Base-by-base conservation (phyloP, 2,797 vertebrate genomes). In the Distichodus sexfasciatus region DNA sequence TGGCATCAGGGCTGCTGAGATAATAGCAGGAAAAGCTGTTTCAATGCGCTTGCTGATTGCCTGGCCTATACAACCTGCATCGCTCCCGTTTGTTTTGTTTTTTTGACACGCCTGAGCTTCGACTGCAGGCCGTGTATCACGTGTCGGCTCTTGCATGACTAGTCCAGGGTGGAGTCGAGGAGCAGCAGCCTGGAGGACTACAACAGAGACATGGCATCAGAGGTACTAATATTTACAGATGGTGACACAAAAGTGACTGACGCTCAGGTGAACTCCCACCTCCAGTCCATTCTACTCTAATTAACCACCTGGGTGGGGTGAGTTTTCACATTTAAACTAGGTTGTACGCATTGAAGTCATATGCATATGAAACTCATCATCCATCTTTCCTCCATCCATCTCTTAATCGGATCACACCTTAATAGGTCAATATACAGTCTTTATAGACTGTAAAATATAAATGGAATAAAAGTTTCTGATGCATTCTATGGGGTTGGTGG, bases 1-100 rank as follows among this genome's bases (percentile, higher is more conserved):
- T 81, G 74, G 35, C 46, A 77, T 82, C 79, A 8, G 35, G 2
- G 1, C 53, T 15, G 31, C 33, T 19, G 50, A 46, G 80, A 85
- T 83, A 86, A 85, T 60, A 75, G 69, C 51, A 72, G 79, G 72
- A 79, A 80, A 0, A 55, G 38, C 74, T 48, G 62, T 83, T 84
- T 87, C 85, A 50, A 64, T 59, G 47, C 2, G 40, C 50, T 3
- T 8, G 43, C 44, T 17, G 36, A 4, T 3, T 24, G 38, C 51
- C 0, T 21, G 61, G 63, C 36, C 50, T 29, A 28, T 10, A 38
- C 6, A 48, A 48, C 47, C 59, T 24, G 15, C 43, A 50, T 43
- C 10, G 50, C 7, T 4, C 2, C 12, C 12, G 47, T 48, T 36
- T 33, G 28, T 48, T 41, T 64, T 46, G 41, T 21, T 21, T 10